phyloP scores from a whole-genome alignment of 2,888 invertebrate species.

The Oscheius myriophilus region DNA sequence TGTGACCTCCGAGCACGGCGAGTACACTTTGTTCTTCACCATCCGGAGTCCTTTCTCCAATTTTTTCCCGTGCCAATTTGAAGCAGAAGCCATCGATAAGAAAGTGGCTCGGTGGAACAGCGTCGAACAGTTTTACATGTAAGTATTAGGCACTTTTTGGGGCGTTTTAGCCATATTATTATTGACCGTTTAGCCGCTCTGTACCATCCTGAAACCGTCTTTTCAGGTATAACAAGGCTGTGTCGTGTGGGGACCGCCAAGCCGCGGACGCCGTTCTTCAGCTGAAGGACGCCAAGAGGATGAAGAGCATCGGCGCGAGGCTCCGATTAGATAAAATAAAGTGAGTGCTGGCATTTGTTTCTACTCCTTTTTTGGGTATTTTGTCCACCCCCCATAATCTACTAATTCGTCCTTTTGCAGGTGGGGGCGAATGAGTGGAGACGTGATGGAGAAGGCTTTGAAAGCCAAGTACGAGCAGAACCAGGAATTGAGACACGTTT shows the following conservation, averaged over 20 bases:
- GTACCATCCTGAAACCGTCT: no score
- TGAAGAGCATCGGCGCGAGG: slow-evolving; percentile 33
- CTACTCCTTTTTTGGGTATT: background rate
- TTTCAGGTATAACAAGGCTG: slow-evolving; percentile 39
- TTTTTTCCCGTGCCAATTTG: slow-evolving; percentile 35
- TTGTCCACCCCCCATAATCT: no score
- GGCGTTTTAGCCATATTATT: background rate
- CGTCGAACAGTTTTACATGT: slow-evolving; percentile 44
- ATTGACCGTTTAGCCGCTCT: no score
- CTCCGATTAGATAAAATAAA: slow-evolving; percentile 28
- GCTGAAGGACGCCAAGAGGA: slow-evolving; percentile 26
- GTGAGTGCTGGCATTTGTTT: slow-evolving; percentile 10
- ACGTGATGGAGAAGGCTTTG: slow-evolving; percentile 44
- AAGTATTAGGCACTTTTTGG: background rate
- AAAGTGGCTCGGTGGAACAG: slow-evolving; percentile 23
- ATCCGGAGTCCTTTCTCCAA: slow-evolving; percentile 40
- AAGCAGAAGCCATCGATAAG: slow-evolving; percentile 21
- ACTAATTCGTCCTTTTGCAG: no score
- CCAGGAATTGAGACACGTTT: slow-evolving; percentile 30
- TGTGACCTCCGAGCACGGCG: slow-evolving; percentile 32
- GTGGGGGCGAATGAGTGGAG: slow-evolving; percentile 43
- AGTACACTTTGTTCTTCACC: slow-evolving; percentile 42
- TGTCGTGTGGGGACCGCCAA: slow-evolving; percentile 24
- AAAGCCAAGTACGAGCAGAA: slow-evolving; percentile 40
- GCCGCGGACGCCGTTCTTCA: slow-evolving; percentile 24